Conservation (phyloP, 2,888 invertebrate genomes). For the Dryadula phaetusa region DNA sequence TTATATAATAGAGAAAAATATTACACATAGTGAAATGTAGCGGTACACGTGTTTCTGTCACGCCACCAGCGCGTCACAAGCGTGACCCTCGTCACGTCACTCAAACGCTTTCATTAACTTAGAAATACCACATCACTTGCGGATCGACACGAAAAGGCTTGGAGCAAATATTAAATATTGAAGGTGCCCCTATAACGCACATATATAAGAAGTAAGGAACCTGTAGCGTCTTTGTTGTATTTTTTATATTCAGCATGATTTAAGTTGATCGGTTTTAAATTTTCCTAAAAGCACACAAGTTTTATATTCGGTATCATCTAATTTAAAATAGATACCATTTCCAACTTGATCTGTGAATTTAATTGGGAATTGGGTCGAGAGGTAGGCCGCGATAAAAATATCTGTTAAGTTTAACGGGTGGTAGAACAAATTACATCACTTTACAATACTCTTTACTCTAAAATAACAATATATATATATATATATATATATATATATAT, state of each 20-base stretch:
- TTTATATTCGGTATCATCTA: too few relatives aligned
- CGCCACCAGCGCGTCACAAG: background rate
- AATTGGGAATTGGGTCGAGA: background rate
- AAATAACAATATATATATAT: too few relatives aligned
- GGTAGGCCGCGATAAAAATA: too few relatives aligned
- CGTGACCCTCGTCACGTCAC: conserved; percentile 20
- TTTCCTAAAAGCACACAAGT: background rate
- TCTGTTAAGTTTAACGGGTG: too few relatives aligned
- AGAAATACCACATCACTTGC: background rate
- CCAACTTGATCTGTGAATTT: background rate
- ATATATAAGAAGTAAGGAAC: too few relatives aligned
- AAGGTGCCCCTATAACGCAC: too few relatives aligned
- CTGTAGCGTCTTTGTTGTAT: too few relatives aligned
- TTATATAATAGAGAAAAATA: conserved; percentile 1
- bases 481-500: too few relatives aligned
- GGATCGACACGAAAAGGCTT: background rate
- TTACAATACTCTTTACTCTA: too few relatives aligned
- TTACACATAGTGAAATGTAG: background rate
- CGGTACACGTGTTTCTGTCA: background rate
- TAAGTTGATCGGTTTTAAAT: background rate
- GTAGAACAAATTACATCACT: too few relatives aligned
- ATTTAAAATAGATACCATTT: background rate
- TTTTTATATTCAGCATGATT: background rate
- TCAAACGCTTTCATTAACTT: conserved; percentile 10
- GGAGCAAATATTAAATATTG: background rate